Evolutionary conservation across 1,140 invertebrate species (phyloP).

Genomic region (Ceratosolen solmsi): DNA sequence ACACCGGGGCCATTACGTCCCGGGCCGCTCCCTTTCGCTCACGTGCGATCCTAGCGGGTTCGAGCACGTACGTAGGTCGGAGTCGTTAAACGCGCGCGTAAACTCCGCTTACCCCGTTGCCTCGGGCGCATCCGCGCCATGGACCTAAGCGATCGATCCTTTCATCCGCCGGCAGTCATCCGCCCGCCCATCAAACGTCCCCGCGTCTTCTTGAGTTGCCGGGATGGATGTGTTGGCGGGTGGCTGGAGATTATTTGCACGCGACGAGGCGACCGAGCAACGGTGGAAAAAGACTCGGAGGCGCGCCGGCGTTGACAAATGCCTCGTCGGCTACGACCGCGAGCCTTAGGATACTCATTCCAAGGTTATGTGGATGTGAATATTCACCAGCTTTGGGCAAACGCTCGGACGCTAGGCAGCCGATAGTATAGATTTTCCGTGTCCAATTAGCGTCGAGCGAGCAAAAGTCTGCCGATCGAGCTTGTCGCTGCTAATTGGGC

Average conservation of each 20-base stretch:
- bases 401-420: no score
- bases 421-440: no score
- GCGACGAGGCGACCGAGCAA: not conserved
- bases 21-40: conserved; percentile 39
- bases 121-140: not conserved
- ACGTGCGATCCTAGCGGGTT: conserved; percentile 58
- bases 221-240: not conserved
- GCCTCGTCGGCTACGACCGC: no score
- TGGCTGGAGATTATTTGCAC: not conserved
- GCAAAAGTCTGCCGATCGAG: no score
- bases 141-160: conserved; percentile 6
- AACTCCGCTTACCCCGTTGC: conserved; percentile 31
- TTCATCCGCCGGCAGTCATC: not conserved
- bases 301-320: no score
- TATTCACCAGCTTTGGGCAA: no score
- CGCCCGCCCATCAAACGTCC: not conserved
- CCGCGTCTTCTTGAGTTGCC: not conserved
- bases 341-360: no score
- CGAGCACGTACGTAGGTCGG: conserved; percentile 56
- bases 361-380: no score
- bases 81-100: conserved; percentile 58
- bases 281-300: not conserved
- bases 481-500: no score
- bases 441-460: no score
- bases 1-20: conserved; percentile 44